Base-by-base conservation (phyloP, 1,140 invertebrate species). In the Microplitis mediator region DNA sequence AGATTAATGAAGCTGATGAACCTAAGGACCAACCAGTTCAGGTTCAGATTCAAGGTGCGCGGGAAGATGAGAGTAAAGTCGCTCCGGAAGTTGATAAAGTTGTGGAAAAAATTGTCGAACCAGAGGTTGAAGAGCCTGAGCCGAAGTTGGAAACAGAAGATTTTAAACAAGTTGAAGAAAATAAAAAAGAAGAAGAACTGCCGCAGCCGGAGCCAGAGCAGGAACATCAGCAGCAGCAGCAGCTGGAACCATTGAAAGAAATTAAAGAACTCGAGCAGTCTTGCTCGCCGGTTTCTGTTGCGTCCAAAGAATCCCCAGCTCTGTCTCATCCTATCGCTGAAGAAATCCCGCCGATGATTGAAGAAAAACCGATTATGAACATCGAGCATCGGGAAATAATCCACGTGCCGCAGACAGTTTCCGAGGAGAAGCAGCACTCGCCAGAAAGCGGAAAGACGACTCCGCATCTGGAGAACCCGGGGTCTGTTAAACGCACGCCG, bases 391-490 rank as follows among this genome's bases (percentile, higher is more conserved):
- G 65, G 13, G 36, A 70, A 9, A 9, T 36, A 32, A 78, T 35
- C 71, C 76, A 14, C 60, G 72, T 32, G 74, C 56, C 83, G 3
- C 82, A 83, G 50, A 78, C 74, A 0, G 80, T 83, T 1, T 39
- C 80, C 0, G 85, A 87, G 13, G 85, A 87, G 6, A 87, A 86
- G 36, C 75, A 85, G 23, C 80, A 85, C 72, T 86, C 84, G 1
- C 84, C 85, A 0, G 85, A 87, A 35, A 88, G 90, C 60, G 90
- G 90, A 32, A 91, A 92, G 75, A 90, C 90, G 16, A 89, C 87
- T 3, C 85, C 86, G 0, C 87, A 88, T 70, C 79, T 88, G 6
- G 90, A 91, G 36, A 90, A 91, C 73, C 82, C 86, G 6, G 85
- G 83, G 13, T 87, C 88, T 0, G 85, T 88, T 0, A 90, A 90